Evolutionary conservation across 2,797 vertebrate genomes (phyloP).

Genomic region (Nothura maculosa): DNA sequence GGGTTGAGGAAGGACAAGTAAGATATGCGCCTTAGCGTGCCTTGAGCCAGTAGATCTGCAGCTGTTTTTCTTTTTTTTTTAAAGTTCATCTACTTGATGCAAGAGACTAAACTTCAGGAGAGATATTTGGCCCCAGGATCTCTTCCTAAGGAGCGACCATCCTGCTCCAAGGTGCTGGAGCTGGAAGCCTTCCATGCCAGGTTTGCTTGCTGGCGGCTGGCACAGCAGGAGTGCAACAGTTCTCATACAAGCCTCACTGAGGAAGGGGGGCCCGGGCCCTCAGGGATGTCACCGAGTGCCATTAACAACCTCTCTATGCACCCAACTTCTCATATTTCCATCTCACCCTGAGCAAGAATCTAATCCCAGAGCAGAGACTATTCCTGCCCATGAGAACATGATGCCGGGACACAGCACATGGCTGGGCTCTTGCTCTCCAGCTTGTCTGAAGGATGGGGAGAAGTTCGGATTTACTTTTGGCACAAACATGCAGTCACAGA

Average conservation of each 20-base stretch:
- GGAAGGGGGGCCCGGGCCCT: background rate
- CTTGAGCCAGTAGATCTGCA: background rate
- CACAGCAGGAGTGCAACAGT: no score
- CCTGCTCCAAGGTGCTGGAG: no score
- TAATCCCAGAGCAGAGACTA: background rate
- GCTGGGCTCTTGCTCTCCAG: background rate
- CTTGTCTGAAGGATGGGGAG: background rate
- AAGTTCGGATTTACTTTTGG: background rate
- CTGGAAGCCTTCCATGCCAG: background rate
- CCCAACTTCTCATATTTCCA: background rate
- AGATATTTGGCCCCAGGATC: fast-evolving
- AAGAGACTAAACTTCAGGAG: background rate
- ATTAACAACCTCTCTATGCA: background rate
- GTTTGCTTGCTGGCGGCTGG: background rate
- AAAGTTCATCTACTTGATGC: constrained; percentile 27
- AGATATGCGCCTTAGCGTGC: background rate
- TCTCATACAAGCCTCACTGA: background rate
- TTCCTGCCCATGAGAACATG: background rate
- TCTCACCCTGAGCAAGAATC: background rate
- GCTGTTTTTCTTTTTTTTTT: background rate
- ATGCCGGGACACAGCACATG: background rate
- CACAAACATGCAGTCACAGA: background rate
- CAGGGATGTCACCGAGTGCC: background rate
- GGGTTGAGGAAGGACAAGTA: background rate
- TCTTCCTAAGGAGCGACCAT: background rate